A percentile compares a stretch with the other conserved stretches of the same genome.
Evolutionary conservation across 2,113 vertebrate species (phyloP).

Genomic region (Gallinago undulata): DNA sequence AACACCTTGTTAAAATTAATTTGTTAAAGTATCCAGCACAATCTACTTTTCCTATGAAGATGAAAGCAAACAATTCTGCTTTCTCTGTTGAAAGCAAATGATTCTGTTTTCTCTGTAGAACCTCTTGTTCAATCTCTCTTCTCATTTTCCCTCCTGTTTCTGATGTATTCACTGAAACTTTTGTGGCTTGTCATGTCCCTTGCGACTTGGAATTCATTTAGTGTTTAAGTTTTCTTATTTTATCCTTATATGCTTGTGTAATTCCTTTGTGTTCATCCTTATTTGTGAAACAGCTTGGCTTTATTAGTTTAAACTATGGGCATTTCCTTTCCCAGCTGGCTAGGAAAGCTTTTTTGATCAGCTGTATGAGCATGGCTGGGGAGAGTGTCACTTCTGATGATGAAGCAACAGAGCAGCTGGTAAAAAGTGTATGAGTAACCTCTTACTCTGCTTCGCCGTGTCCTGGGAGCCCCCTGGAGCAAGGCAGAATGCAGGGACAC

Average conservation of each 20-base stretch:
- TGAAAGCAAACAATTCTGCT: neutral
- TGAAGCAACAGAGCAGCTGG: neutral
- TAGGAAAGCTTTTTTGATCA: neutral
- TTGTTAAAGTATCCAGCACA: neutral
- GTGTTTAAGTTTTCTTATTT: neutral
- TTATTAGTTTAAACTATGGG: neutral
- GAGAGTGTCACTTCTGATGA: neutral
- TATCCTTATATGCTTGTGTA: neutral
- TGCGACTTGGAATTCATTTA: neutral
- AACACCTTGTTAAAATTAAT: conserved; percentile 18
- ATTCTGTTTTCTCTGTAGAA: neutral
- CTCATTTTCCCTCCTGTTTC: neutral
- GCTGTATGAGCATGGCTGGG: neutral
- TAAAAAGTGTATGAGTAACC: neutral
- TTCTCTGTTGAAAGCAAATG: neutral
- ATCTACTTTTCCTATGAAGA: neutral
- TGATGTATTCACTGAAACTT: neutral
- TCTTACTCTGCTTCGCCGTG: neutral
- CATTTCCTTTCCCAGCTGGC: neutral
- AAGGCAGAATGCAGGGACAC: neutral
- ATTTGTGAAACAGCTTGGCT: neutral
- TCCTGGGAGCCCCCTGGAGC: neutral
- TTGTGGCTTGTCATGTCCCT: neutral
- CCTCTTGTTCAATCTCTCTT: neutral
- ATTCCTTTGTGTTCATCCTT: neutral